phyloP scores from a whole-genome alignment of 2,113 vertebrate species.

The Festucalex cinctus region DNA sequence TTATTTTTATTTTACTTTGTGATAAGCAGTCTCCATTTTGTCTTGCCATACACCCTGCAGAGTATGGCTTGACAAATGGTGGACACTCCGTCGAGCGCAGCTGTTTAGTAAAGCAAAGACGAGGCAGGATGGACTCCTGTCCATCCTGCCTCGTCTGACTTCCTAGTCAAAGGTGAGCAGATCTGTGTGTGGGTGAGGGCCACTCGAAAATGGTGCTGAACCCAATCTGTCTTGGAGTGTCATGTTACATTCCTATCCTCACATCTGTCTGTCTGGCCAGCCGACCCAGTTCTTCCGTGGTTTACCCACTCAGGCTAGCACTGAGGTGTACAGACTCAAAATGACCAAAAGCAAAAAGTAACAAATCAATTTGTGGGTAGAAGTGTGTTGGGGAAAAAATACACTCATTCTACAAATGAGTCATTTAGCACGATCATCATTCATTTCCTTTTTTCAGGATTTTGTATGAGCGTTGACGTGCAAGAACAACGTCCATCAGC shows the following conservation, averaged over 20 bases:
- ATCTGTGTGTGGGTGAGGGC: neutral
- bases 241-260: constrained; percentile 12
- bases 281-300: constrained; percentile 39
- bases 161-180: neutral
- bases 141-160: too few species aligned
- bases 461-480: neutral
- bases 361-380: constrained; percentile 4
- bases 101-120: neutral
- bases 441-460: neutral
- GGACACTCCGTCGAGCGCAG: neutral
- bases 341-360: constrained; percentile 34
- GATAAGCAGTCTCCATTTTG: too few species aligned
- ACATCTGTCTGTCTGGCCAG: constrained; percentile 28
- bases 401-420: neutral
- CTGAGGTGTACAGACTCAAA: constrained; percentile 55
- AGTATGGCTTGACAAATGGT: too few species aligned
- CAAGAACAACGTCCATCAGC: constrained; percentile 17
- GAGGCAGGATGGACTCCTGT: too few species aligned
- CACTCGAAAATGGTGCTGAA: neutral
- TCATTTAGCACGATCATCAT: too few species aligned
- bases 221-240: neutral
- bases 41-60: too few species aligned
- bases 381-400: neutral
- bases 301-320: constrained; percentile 49
- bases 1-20: too few species aligned